These are phyloP conservation scores for Chaetoderma sp. DNA, from an alignment of 2,888 invertebrate species.

Conservation along the genomic window DNA sequence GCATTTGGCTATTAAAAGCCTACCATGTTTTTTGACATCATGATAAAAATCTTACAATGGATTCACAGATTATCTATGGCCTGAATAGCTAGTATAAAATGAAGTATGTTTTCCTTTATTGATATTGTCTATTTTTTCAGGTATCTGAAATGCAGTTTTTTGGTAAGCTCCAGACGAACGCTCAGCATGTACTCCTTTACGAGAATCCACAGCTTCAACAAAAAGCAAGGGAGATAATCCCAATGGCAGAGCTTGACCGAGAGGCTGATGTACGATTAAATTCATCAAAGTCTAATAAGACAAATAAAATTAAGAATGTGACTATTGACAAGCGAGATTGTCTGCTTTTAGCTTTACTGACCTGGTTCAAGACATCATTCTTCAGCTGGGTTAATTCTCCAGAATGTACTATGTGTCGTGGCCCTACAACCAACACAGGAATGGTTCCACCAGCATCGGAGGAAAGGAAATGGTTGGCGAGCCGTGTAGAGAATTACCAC, in stretches of 20 bases:
- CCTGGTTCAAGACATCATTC: conserved; percentile 94
- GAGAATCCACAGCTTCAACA: conserved; percentile 78
- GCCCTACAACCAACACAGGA: conserved; percentile 69
- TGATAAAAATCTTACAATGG: too few species aligned
- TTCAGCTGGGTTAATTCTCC: conserved; percentile 89
- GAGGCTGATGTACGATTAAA: conserved; percentile 71
- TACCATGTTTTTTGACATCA: too few species aligned
- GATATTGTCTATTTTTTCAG: conserved; percentile 35
- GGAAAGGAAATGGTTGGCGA: conserved; percentile 70
- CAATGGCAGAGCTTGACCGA: conserved; percentile 76
- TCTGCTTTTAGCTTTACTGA: conserved; percentile 81
- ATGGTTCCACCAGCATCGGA: conserved; percentile 71
- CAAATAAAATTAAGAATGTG: conserved; percentile 6
- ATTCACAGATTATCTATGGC: too few species aligned
- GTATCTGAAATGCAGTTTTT: conserved; percentile 53
- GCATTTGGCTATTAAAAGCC: too few species aligned
- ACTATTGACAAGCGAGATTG: conserved; percentile 74
- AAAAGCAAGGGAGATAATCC: conserved; percentile 78
- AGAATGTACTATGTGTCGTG: conserved; percentile 79
- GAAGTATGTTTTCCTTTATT: too few species aligned
- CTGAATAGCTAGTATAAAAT: too few species aligned
- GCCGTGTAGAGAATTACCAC: conserved; percentile 71
- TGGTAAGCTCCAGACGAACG: conserved; percentile 46
- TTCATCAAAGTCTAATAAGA: background rate
- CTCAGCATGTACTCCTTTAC: conserved; percentile 77